A percentile compares a stretch with the other conserved stretches of the same genome.
These are phyloP conservation scores for Pediacus dermestoides DNA, from an alignment of 2,888 invertebrate species.

Conservation along the genomic window DNA sequence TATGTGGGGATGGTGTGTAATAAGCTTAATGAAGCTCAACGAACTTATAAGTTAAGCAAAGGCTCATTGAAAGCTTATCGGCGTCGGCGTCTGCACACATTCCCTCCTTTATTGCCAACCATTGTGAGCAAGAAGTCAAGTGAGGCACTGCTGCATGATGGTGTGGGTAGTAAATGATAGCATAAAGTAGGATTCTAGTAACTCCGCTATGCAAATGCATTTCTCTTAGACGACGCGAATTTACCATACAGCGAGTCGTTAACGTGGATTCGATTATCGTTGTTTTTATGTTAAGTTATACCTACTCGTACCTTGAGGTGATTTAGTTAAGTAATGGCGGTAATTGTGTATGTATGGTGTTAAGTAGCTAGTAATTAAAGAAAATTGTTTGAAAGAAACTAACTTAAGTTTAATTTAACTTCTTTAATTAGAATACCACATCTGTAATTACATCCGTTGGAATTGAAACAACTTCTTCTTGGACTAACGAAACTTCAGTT, in stretches of 20 bases:
- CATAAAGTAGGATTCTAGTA: constrained; percentile 20
- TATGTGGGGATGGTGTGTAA: too few relatives aligned
- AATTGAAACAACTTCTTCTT: too few relatives aligned
- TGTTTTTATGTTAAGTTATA: background rate
- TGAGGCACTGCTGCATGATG: too few relatives aligned
- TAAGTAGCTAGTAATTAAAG: too few relatives aligned
- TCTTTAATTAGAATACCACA: too few relatives aligned
- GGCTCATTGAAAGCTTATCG: constrained; percentile 22
- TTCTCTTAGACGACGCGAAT: constrained; percentile 17
- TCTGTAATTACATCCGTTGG: too few relatives aligned
- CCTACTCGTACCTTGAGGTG: background rate
- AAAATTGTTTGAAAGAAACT: too few relatives aligned
- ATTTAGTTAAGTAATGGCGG: too few relatives aligned
- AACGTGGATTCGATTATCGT: background rate
- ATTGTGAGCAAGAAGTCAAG: constrained; percentile 7
- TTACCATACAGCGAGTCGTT: constrained; percentile 2
- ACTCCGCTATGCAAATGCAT: constrained; percentile 24
- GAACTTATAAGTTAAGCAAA: constrained; percentile 22
- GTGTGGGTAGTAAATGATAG: constrained; percentile 9
- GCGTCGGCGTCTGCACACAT: constrained; percentile 9
- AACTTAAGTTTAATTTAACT: too few relatives aligned
- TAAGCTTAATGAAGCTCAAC: constrained; percentile 22
- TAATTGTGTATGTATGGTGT: too few relatives aligned
- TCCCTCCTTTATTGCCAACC: constrained; percentile 7
- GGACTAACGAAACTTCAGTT: too few relatives aligned